phyloP scores from a whole-genome alignment of 2,797 vertebrate species.

The Oreochromis mossambicus region DNA sequence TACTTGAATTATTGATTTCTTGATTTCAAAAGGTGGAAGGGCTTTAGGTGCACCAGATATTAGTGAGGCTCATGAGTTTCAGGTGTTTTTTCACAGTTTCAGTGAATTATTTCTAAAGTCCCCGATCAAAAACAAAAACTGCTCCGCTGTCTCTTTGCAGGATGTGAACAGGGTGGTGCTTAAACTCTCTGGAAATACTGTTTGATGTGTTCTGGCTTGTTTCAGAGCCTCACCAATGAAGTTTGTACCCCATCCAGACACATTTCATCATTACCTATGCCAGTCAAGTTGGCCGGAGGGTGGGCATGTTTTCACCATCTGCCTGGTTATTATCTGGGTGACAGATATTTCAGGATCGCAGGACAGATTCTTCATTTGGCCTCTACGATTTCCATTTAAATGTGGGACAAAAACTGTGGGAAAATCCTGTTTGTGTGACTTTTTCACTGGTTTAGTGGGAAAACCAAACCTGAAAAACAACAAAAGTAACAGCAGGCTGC shows the following conservation, averaged over 20 bases:
- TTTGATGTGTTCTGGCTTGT: constrained; percentile 36
- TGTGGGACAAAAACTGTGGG: background rate
- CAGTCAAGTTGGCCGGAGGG: background rate
- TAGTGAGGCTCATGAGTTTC: background rate
- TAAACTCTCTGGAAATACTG: background rate
- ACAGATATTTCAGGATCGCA: background rate
- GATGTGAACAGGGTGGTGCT: background rate
- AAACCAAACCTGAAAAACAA: background rate
- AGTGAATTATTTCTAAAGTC: background rate
- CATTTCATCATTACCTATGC: background rate
- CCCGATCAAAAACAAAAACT: background rate
- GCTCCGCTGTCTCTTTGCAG: background rate
- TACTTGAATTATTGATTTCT: background rate
- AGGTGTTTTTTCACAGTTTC: background rate
- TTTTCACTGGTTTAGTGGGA: background rate
- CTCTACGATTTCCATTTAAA: background rate
- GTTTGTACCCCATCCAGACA: background rate
- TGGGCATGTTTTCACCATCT: background rate
- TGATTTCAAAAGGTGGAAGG: background rate
- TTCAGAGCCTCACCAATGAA: background rate
- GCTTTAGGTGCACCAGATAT: background rate
- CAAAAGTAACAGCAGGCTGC: background rate
- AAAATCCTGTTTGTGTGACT: background rate
- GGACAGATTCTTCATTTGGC: background rate
- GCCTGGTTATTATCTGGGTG: background rate